phyloP scores from a whole-genome alignment of 1,140 invertebrate genomes.

The Diachasmimorpha longicaudata region DNA sequence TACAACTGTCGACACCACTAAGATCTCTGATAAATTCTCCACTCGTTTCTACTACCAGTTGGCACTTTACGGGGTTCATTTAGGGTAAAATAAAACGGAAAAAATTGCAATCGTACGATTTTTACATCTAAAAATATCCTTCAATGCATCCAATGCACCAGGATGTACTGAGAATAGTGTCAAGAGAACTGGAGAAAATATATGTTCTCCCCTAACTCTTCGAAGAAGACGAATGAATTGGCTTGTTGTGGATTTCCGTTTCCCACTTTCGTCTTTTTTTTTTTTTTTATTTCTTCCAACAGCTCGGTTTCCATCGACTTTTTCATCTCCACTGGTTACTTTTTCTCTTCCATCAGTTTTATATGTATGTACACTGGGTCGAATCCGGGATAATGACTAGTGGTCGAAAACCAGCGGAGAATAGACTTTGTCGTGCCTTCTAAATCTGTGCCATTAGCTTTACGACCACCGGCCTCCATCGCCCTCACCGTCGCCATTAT shows the following conservation, averaged over 20 bases:
- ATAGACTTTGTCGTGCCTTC: not conserved
- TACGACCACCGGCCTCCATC: not conserved
- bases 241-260: too few species aligned
- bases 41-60: too few species aligned
- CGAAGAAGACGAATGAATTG: too few species aligned
- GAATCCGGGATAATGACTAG: slow-evolving; percentile 2
- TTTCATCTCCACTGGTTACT: not conserved
- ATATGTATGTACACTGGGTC: not conserved
- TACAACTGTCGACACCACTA: too few species aligned
- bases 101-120: not conserved
- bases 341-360: not conserved
- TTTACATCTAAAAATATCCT: not conserved
- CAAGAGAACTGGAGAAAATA: not conserved
- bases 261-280: too few species aligned
- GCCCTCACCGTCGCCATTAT: not conserved
- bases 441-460: slow-evolving; percentile 15
- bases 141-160: too few species aligned
- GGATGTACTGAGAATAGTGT: too few species aligned
- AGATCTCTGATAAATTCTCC: too few species aligned
- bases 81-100: not conserved
- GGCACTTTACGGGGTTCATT: too few species aligned
- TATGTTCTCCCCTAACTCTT: too few species aligned
- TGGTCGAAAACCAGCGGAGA: not conserved
- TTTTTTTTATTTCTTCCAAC: too few species aligned
- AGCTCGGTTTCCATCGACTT: not conserved